Evolutionary conservation across 2,888 invertebrate genomes (phyloP), one percentile per base, ranked within the genome.

Genomic region (Galerucella calmariensis): DNA sequence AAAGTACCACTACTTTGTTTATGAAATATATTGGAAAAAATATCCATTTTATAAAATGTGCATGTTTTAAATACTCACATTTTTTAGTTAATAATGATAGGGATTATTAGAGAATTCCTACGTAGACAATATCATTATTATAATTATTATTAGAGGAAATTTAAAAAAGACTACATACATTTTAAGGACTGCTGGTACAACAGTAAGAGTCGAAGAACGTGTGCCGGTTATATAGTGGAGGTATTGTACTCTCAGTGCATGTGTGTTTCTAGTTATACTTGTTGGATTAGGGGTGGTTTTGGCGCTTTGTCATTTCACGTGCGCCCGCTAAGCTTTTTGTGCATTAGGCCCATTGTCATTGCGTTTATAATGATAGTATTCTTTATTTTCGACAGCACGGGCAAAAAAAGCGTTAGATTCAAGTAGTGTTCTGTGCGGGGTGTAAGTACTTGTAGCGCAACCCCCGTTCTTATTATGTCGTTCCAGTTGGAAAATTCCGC

Each of bases 221-320:
- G 86, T 86, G 85, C 85, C 84, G 82, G 82, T 84, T 83, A 83
- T 83, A 82, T 69, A 77, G 72, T 74, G 75, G 71, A 79, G 80
- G 78, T 79, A 78, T 81, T 76, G 81, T 83, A 79, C 80, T 79
- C 75, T 67, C 76, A 80, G 79, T 81, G 83, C 85, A 84, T 85
- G 83, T 86, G 86, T 85, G 86, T 85, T 87, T 87, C 87, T 84
- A 85, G 86, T 86, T 84, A 85, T 86, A 86, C 86, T 86, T 86
- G 87, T 86, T 85, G 86, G 87, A 87, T 87, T 86, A 86, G 85
- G 87, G 87, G 86, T 86, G 86, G 87, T 86, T 79, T 83, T 81
- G 79, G 80, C 83, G 85, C 86, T 86, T 87, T 87, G 86, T 86
- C 85, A 81, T 83, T 86, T 85, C 86, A 86, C 85, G 86, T 86